Percentiles rank a stretch among this genome's conserved stretches.
These are phyloP conservation scores for Ectemnius lituratus DNA, from an alignment of 2,888 invertebrate species.

Conservation along the genomic window DNA sequence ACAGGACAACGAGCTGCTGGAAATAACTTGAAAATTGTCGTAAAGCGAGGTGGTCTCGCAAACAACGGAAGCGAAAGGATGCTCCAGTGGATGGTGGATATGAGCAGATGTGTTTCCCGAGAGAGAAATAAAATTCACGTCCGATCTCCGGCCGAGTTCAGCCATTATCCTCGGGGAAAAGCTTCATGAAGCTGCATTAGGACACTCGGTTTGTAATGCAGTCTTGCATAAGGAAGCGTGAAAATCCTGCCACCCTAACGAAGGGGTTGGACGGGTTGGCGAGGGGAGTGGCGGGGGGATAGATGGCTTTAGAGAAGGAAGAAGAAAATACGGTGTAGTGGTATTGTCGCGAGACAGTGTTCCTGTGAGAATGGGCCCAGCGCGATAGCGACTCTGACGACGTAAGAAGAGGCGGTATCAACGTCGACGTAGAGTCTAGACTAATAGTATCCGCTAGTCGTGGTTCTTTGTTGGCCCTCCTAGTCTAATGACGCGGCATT, in stretches of 20 bases:
- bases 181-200: neutral
- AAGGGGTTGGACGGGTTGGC: neutral
- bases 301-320: conserved; percentile 18
- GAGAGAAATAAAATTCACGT: conserved; percentile 52
- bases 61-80: too few relatives aligned
- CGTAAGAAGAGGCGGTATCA: conserved; percentile 56
- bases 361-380: conserved; percentile 10
- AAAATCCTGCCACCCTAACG: neutral
- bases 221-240: conserved; percentile 10
- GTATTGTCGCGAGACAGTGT: conserved; percentile 29
- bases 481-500: conserved; percentile 57
- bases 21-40: too few relatives aligned
- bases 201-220: conserved; percentile 38
- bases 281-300: too few relatives aligned
- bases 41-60: too few relatives aligned
- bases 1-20: too few relatives aligned
- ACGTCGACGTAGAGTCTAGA: conserved; percentile 23
- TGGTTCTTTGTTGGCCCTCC: conserved; percentile 50
- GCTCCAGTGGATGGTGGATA: too few relatives aligned
- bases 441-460: conserved; percentile 57
- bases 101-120: too few relatives aligned
- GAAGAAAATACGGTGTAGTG: conserved; percentile 56
- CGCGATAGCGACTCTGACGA: conserved; percentile 48
- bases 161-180: conserved; percentile 49
- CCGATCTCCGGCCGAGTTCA: conserved; percentile 55